These are phyloP conservation scores for Stegana nigrithorax DNA, from an alignment of 2,888 invertebrate genomes.

Conservation along the genomic window DNA sequence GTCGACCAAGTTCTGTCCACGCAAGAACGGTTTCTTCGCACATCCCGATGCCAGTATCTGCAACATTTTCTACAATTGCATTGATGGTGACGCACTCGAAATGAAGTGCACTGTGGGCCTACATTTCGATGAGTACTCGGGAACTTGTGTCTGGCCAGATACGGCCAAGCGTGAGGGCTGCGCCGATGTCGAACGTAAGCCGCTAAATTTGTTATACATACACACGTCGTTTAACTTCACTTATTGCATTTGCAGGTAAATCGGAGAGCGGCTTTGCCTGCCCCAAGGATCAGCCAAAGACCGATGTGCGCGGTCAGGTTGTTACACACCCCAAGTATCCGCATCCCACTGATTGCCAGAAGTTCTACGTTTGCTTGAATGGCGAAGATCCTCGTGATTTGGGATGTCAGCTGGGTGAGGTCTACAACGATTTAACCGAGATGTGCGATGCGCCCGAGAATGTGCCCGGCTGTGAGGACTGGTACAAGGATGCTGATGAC, in stretches of 20 bases:
- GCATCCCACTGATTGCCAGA: constrained; percentile 89
- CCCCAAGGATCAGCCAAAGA: constrained; percentile 75
- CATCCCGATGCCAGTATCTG: constrained; percentile 86
- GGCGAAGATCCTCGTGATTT: constrained; percentile 88
- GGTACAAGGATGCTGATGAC: constrained; percentile 87
- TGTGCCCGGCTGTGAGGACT: constrained; percentile 91
- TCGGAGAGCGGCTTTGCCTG: constrained; percentile 88
- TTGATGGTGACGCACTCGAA: constrained; percentile 84
- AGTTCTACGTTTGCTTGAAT: constrained; percentile 91
- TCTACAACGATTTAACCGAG: constrained; percentile 88
- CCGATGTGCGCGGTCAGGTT: constrained; percentile 77
- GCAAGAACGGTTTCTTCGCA: constrained; percentile 90
- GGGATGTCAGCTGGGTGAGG: constrained; percentile 87
- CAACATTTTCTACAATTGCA: constrained; percentile 89
- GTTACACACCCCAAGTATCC: constrained; percentile 88
- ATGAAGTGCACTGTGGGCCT: constrained; percentile 88
- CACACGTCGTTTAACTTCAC: background rate
- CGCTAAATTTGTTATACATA: background rate
- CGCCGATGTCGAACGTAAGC: constrained; percentile 71
- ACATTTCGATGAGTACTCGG: constrained; percentile 89
- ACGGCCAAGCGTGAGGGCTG: constrained; percentile 82
- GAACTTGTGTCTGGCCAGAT: constrained; percentile 92
- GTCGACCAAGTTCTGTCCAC: constrained; percentile 77
- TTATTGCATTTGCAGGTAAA: no score
- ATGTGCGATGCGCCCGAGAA: constrained; percentile 91